Base-by-base conservation (phyloP, 1,140 invertebrate species). In the Sitodiplosis mosellana region DNA sequence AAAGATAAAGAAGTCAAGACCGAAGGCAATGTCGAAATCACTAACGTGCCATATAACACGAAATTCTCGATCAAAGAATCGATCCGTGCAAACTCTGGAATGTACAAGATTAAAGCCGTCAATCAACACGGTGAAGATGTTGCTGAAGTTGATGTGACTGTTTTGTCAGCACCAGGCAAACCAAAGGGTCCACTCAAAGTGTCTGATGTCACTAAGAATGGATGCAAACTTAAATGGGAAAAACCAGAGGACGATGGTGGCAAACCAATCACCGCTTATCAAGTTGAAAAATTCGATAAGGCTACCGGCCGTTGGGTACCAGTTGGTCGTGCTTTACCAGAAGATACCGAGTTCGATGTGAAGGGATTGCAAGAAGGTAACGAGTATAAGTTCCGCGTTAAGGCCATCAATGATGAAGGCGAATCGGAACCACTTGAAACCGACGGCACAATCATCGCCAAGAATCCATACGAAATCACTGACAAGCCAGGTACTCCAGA, bases 211-310 rank as follows among this genome's bases (percentile, higher is more conserved):
- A 93, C 85, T n/a, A 87, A 90, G 61, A 67, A 69, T 38, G 70
- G 71, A 45, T 91, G 87, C 60, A 95, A 94, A 56, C 69, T 99
- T 1, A 80, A 87, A 56, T 99, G 95, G 95, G 81, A 92, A 50
- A 92, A 93, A 61, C 94, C 95, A 19, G 89, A 94, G 59, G 94
- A 99, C 63, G 94, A 99, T 68, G 96, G 96, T 57, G 96, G 96
- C 61, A 57, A 89, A 59, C 91, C 91, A 7, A 77, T 98, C n/a
- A 83, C 83, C 38, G 88, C 89, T 17, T 99, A 99, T 62, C 78
- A 92, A 46, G 83, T 99, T 7, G 95, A 99, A 66, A 99, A 99
- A 66, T 70, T 94, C 42, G 95, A 99, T 68, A 81, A 84, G 52
- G 76, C 79, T 11, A 93, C 87, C 20, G 93, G 93, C 46, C 81